Base-by-base conservation (phyloP, 2,113 vertebrate species). In the Asarcornis scutulata region DNA sequence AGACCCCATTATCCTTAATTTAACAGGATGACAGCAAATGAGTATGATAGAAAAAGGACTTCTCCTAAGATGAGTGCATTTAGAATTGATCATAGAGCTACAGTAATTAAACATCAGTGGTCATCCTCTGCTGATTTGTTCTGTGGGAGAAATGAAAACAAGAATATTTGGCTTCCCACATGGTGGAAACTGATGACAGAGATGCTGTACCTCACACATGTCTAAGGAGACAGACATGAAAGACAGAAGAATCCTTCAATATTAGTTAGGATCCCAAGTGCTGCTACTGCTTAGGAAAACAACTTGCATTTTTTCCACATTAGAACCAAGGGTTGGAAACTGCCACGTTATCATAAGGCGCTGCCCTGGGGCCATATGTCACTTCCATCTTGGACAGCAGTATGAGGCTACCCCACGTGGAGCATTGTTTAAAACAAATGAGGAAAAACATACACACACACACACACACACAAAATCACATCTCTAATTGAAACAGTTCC, bases 81-180 rank as follows among this genome's bases (percentile, higher is more conserved):
- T 58, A 74, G 55, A 63, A 74, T 20, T 17, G 34, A 48, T 52
- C 10, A 7, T 17, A 44, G 40, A 79, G 53, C 31, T 83, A 23
- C 12, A 46, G 27, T 74, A 83, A 79, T 68, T 46, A 52, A 63
- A 38, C 34, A 46, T 38, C 55, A 44, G 32, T 32, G 55, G 67
- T 87, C 60, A 78, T 34, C 59, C 40, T 90, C 59, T 90, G 48
- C 50, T 29, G 36, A 66, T n/a, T 76, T 48, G 13, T 64, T 86
- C 56, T 36, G 36, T 40, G 44, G 64, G 50, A 86, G 42, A 76
- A 72, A 77, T 62, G n/a, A 48, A 72, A 67, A 64, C 0, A 8
- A 38, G 48, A 58, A 40, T 18, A 13, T 16, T 14, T 44, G 22
- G 31, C 48, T 79, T 79, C 17, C 48, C 40, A 40, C 36, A 63